Evolutionary conservation across 2,113 vertebrate genomes (phyloP).

Genomic region (Hyperoodon ampullatus): DNA sequence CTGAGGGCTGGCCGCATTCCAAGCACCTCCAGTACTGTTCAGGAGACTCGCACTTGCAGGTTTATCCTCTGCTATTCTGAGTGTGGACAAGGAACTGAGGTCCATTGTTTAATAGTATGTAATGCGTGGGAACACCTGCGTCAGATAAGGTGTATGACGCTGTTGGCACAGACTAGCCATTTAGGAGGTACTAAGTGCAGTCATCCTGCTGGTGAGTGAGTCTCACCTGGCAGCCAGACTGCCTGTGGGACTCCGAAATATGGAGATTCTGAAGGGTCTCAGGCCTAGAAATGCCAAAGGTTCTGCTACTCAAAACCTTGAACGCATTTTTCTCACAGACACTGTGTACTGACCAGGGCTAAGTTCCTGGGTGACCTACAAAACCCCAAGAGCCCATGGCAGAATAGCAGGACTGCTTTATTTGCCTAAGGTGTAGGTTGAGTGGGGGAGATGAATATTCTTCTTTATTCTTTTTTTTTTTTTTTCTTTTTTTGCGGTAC

Average conservation of each 20-base stretch:
- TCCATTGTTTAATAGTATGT: background rate
- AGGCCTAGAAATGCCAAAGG: background rate
- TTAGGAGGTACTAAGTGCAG: background rate
- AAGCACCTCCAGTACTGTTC: background rate
- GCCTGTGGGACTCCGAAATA: background rate
- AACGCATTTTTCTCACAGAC: background rate
- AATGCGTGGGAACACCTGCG: accelerated
- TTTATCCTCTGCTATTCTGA: background rate
- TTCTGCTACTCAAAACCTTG: background rate
- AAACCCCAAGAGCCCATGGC: background rate
- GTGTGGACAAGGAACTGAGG: background rate
- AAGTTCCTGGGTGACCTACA: too few relatives aligned
- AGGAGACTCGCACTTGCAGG: background rate
- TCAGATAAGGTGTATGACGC: background rate
- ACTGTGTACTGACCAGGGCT: background rate
- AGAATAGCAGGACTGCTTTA: background rate
- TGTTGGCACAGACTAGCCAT: background rate
- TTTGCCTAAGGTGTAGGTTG: background rate
- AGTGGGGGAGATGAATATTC: background rate
- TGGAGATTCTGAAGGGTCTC: background rate
- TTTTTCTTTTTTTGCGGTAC: too few relatives aligned
- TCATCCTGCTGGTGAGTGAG: background rate
- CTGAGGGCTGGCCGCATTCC: background rate
- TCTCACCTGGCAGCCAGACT: background rate
- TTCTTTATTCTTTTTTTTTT: background rate